Base-by-base conservation (phyloP, 2,113 vertebrate genomes). In the Microcebus griseorufus region DNA sequence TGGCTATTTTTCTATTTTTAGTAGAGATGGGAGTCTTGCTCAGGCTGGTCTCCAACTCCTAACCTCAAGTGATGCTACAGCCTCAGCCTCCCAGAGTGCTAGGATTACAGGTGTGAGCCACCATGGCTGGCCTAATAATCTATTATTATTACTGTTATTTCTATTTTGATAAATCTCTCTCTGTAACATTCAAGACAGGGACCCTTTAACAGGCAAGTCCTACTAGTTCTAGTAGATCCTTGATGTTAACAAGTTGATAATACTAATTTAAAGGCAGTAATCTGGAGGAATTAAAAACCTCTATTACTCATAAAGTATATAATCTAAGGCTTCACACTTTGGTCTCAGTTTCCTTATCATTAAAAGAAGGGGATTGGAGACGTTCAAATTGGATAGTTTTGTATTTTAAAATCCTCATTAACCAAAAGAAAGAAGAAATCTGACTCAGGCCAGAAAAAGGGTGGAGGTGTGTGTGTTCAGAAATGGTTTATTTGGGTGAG, bases 341-440 rank as follows among this genome's bases (percentile, higher is more conserved):
- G 58, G 62, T 22, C 32, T 92, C 39, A 64, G 58, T 37, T 83
- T 85, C 58, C 78, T 88, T 11, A 16, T 83, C n/a, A 88, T 11
- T 69, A 93, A 75, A 95, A 76, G n/a, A 70, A 95, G 34, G 53
- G 51, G 22, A 48, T 9, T 39, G 64, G 29, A 82, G 69, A 85
- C 91, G 62, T 78, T 94, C 79, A 82, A 13, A 62, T 55, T 82
- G 62, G n/a, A 72, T 76, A 45, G n/a, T 80, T 88, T n/a, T 88
- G 11, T 76, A 72, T 51, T 93, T 95, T 91, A 25, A 95, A 87
- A 75, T 94, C 39, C 29, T 90, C 29, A 29, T 42, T 93, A 90
- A 53, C 65, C 53, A 51, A 88, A 90, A 81, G 42, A 90, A 94
- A 23, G 78, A 94, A 70, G 34, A 95, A 97, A 95, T 58, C 82